These are phyloP conservation scores for Poeciliopsis gracilis DNA, from an alignment of 2,797 vertebrate genomes.

Conservation along the genomic window DNA sequence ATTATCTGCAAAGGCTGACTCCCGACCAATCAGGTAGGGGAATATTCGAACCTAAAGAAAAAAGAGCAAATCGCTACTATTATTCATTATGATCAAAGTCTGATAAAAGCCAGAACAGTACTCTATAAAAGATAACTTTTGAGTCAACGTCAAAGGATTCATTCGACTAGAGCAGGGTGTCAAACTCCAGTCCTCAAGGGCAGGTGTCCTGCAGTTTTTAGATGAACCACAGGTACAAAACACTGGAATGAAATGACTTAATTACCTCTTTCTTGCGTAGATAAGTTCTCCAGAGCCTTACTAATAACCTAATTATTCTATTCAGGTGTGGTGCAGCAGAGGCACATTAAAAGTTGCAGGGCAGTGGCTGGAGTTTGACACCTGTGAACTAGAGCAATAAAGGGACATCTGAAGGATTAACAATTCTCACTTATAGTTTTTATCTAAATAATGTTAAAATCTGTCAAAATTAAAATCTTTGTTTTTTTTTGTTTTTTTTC, in stretches of 20 bases:
- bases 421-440: conserved; percentile 29
- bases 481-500: too few relatives aligned
- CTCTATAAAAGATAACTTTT: conserved; percentile 54
- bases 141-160: conserved; percentile 22
- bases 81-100: conserved; percentile 73
- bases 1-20: conserved; percentile 97
- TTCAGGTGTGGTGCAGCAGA: too few relatives aligned
- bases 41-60: conserved; percentile 92
- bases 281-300: too few relatives aligned
- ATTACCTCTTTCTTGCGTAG: too few relatives aligned
- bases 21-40: conserved; percentile 96
- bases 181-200: too few relatives aligned
- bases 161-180: conserved; percentile 20
- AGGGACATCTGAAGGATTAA: neutral
- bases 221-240: too few relatives aligned
- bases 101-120: conserved; percentile 43
- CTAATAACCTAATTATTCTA: too few relatives aligned
- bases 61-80: conserved; percentile 63
- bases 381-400: conserved; percentile 13
- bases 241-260: too few relatives aligned
- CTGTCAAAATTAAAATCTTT: too few relatives aligned
- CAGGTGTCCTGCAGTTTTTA: too few relatives aligned
- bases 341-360: too few relatives aligned
- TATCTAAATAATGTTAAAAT: conserved; percentile 18
- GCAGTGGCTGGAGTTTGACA: too few relatives aligned